Conservation (phyloP, 2,113 vertebrate species). For the Labeo catla region DNA sequence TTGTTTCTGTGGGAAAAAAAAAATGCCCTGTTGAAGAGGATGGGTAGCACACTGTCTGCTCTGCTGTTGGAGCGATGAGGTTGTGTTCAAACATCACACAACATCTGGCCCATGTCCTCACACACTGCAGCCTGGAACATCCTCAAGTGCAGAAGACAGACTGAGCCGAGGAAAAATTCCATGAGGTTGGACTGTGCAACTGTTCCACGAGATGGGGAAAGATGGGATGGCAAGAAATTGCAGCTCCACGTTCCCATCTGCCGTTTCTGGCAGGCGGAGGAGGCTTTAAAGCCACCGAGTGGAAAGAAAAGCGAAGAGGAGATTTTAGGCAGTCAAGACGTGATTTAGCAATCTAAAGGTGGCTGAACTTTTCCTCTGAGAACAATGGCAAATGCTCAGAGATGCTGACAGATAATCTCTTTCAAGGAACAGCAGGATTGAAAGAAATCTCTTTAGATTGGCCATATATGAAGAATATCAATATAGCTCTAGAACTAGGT, state of each 20-base stretch:
- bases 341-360: slow-evolving; percentile 35
- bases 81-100: slow-evolving; percentile 43
- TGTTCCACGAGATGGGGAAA: slow-evolving; percentile 52
- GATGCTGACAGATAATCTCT: slow-evolving; percentile 13
- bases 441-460: neutral
- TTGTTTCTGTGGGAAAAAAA: slow-evolving; percentile 40
- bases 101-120: slow-evolving; percentile 50
- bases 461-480: neutral
- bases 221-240: slow-evolving; percentile 55
- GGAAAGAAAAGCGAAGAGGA: slow-evolving; percentile 33
- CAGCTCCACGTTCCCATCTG: slow-evolving; percentile 55
- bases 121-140: slow-evolving; percentile 29
- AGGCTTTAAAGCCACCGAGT: slow-evolving; percentile 47
- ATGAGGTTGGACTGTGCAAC: slow-evolving; percentile 39
- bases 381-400: slow-evolving; percentile 19
- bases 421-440: neutral
- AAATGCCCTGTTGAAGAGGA: slow-evolving; percentile 37
- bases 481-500: neutral
- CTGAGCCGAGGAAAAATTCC: slow-evolving; percentile 29
- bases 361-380: slow-evolving; percentile 30
- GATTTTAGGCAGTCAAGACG: slow-evolving; percentile 45
- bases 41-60: slow-evolving; percentile 27
- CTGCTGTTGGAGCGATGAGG: slow-evolving; percentile 37
- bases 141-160: slow-evolving; percentile 30
- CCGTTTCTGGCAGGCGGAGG: slow-evolving; percentile 40